A percentile compares a stretch with the other conserved stretches of the same genome.
Evolutionary conservation across 2,888 invertebrate species (phyloP).

Genomic region (Nycteola revayana): DNA sequence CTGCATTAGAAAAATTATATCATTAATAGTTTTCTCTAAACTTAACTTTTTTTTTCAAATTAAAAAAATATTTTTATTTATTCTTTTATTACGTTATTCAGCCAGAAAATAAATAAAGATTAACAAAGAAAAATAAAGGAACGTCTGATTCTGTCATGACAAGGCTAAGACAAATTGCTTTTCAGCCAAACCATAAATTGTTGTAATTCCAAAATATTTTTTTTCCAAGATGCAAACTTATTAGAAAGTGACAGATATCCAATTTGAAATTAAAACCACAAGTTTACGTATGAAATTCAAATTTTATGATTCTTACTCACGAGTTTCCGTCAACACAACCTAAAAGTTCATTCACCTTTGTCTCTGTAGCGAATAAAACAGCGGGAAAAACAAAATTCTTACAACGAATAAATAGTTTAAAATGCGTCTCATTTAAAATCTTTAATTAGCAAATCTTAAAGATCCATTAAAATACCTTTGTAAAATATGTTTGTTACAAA

Average conservation of each 20-base stretch:
- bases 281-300: constrained; percentile 51
- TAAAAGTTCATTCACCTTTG: constrained; percentile 52
- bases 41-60: no score
- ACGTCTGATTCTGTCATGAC: no score
- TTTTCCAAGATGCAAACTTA: constrained; percentile 20
- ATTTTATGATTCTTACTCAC: constrained; percentile 40
- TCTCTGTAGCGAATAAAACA: constrained; percentile 10
- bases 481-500: constrained; percentile 3
- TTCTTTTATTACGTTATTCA: no score
- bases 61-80: no score
- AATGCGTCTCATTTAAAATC: constrained; percentile 4
- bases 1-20: no score
- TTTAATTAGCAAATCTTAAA: constrained; percentile 8
- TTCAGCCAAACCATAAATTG: no score
- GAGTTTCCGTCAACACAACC: constrained; percentile 55
- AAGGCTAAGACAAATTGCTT: no score
- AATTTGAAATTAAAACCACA: constrained; percentile 44
- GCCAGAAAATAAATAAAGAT: no score
- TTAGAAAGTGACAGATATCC: constrained; percentile 42
- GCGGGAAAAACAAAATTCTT: constrained; percentile 3
- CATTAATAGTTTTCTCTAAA: no score
- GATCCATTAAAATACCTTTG: constrained; percentile 15
- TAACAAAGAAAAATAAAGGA: no score
- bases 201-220: not conserved
- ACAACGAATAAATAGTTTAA: constrained; percentile 5